phyloP scores from a whole-genome alignment of 2,797 vertebrate genomes.

The Orientallactaga sibirica region DNA sequence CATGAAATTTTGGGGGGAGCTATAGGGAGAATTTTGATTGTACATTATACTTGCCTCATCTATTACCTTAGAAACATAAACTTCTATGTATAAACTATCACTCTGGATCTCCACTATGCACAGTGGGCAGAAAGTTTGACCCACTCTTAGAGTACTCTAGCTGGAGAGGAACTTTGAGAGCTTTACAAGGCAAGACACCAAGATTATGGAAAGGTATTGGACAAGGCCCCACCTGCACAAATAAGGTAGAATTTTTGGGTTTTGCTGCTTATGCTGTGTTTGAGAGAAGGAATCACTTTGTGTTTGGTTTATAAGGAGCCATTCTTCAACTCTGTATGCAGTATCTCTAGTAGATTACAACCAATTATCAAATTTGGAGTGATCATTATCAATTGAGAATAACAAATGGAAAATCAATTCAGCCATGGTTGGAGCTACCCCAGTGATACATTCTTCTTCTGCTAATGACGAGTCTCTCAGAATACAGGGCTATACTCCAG shows the following conservation, averaged over 20 bases:
- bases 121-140: not conserved
- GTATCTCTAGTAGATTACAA: conserved; percentile 44
- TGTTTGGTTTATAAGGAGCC: not conserved
- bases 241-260: not conserved
- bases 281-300: not conserved
- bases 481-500: conserved; percentile 34
- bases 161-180: not conserved
- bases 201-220: not conserved
- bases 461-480: conserved; percentile 48
- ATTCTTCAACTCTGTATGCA: not conserved
- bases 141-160: not conserved
- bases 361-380: conserved; percentile 61
- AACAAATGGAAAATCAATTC: conserved; percentile 67
- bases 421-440: not conserved
- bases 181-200: not conserved
- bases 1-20: not conserved
- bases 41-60: not conserved
- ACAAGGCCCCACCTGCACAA: not conserved
- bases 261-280: not conserved
- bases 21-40: not conserved
- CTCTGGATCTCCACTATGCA: not conserved
- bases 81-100: not conserved
- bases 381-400: conserved; percentile 44
- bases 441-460: not conserved
- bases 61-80: not conserved